A percentile compares a stretch with the other conserved stretches of the same genome.
phyloP scores from a whole-genome alignment of 2,888 invertebrate genomes.

The Lasioglossum pauxillum region DNA sequence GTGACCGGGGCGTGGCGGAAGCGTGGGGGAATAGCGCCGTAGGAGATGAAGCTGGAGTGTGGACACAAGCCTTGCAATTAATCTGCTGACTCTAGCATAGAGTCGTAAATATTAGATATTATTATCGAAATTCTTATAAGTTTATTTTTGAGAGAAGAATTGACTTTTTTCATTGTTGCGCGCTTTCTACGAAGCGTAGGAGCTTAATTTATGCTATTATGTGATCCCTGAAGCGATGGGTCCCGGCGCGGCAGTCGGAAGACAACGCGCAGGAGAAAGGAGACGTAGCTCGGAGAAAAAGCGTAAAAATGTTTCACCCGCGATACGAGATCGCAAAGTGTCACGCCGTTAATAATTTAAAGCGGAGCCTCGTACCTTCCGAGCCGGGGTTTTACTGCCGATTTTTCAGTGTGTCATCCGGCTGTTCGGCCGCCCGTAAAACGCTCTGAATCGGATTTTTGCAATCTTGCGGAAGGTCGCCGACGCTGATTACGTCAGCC shows the following conservation, averaged over 20 bases:
- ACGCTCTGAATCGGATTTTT: conserved; percentile 41
- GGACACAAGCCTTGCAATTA: too few species aligned
- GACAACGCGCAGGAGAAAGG: conserved; percentile 11
- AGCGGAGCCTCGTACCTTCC: conserved; percentile 27
- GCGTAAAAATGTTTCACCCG: conserved; percentile 30
- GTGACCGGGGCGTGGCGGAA: too few species aligned
- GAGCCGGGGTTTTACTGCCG: conserved; percentile 31
- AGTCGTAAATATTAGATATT: too few species aligned
- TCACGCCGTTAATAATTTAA: conserved; percentile 56
- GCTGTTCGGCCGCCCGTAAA: conserved; percentile 24
- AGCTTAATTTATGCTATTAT: conserved; percentile 8
- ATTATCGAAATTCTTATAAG: not conserved
- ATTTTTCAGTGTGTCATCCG: conserved; percentile 20
- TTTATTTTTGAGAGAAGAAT: not conserved
- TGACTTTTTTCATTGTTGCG: not conserved
- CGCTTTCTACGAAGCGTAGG: not conserved
- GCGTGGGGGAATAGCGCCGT: too few species aligned
- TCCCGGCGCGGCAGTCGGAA: not conserved
- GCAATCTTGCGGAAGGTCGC: conserved; percentile 46
- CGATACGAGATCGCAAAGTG: conserved; percentile 26
- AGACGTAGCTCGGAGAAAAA: conserved; percentile 8
- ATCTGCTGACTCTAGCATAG: too few species aligned
- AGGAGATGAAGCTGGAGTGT: too few species aligned
- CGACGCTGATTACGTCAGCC: conserved; percentile 23
- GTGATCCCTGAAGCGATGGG: not conserved